Evolutionary conservation across 37 sponge, comb jelly and placozoan species (phyloP).

Genomic region (Spongilla lacustris): DNA sequence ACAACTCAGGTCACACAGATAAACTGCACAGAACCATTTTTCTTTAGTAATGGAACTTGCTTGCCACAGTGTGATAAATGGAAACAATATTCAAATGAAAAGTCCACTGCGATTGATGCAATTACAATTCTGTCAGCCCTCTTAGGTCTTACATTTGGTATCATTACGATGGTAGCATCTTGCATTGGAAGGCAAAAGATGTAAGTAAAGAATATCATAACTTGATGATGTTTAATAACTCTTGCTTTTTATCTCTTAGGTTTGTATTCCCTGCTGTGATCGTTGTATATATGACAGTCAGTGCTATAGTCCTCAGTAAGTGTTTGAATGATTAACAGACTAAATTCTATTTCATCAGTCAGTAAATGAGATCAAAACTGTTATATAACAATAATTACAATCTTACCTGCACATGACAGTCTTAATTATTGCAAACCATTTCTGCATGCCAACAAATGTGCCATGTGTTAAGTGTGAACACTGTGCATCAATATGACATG

Average conservation of each 20-base stretch:
- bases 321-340: not conserved
- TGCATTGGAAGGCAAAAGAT: constrained; percentile 37
- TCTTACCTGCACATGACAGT: too few relatives aligned
- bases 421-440: too few relatives aligned
- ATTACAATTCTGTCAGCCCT: constrained; percentile 1
- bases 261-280: not conserved
- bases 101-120: not conserved
- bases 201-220: constrained; percentile 15
- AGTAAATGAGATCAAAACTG: not conserved
- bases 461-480: too few relatives aligned
- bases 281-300: not conserved
- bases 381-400: too few relatives aligned
- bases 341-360: too few relatives aligned
- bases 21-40: not conserved
- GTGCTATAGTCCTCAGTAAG: not conserved
- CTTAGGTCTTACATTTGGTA: constrained; percentile 5
- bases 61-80: constrained; percentile 17
- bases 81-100: not conserved
- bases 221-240: not conserved
- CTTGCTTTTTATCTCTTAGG: not conserved
- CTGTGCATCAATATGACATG: too few relatives aligned
- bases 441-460: too few relatives aligned
- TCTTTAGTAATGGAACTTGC: not conserved
- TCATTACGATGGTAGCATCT: constrained; percentile 23
- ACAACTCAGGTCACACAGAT: not conserved